phyloP scores from a whole-genome alignment of 2,888 invertebrate species.

The Caenorhabditis sp. region DNA sequence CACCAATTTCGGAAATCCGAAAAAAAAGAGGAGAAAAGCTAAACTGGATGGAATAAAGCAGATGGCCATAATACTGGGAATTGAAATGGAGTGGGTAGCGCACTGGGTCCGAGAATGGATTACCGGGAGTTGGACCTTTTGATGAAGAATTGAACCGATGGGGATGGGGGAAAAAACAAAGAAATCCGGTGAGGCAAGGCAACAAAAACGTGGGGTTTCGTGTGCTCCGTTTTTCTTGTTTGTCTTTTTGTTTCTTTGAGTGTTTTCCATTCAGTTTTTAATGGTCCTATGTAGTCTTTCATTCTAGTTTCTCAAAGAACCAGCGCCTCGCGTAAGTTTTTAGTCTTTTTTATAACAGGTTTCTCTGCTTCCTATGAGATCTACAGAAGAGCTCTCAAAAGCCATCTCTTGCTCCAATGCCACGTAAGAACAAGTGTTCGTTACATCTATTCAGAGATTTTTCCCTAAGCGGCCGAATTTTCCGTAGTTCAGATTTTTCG shows the following conservation, averaged over 20 bases:
- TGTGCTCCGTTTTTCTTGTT: too few relatives aligned
- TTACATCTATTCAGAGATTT: too few relatives aligned
- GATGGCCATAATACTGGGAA: slow-evolving; percentile 6
- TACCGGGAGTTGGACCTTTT: slow-evolving; percentile 21
- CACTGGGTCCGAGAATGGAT: background rate
- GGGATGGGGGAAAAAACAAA: slow-evolving; percentile 1
- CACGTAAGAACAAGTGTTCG: too few relatives aligned
- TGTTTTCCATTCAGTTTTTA: background rate
- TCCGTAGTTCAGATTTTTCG: too few relatives aligned
- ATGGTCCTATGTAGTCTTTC: too few relatives aligned
- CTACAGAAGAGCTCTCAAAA: too few relatives aligned
- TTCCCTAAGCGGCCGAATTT: too few relatives aligned
- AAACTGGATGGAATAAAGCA: slow-evolving; percentile 3
- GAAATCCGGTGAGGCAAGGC: slow-evolving; percentile 21
- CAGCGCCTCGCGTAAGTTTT: too few relatives aligned
- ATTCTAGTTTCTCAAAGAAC: background rate
- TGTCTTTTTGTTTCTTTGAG: background rate
- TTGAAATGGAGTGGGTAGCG: background rate
- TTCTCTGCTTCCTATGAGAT: too few relatives aligned
- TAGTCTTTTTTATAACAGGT: too few relatives aligned
- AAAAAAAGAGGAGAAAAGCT: background rate
- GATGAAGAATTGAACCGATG: slow-evolving; percentile 9
- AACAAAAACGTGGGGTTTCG: slow-evolving; percentile 20
- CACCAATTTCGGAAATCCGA: background rate
- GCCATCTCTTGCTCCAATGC: too few relatives aligned